A percentile compares a stretch with the other conserved stretches of the same genome.
phyloP scores from a whole-genome alignment of 1,140 invertebrate species.

The Coptotermes formosanus region DNA sequence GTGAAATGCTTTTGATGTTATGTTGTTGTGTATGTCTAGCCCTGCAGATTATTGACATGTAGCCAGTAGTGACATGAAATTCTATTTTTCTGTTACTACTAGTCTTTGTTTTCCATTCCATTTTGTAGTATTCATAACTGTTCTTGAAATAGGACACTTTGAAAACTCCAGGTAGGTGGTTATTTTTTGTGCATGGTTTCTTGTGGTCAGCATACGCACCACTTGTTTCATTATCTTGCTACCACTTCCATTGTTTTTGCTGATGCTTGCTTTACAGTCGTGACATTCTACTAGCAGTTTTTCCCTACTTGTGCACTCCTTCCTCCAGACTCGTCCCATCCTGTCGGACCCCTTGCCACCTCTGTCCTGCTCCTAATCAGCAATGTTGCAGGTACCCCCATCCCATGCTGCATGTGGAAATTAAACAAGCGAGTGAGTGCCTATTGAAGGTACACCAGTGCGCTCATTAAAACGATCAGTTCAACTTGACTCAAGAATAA shows the following conservation, averaged over 20 bases:
- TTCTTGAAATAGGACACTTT: not conserved
- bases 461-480: slow-evolving; percentile 21
- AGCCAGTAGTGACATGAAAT: slow-evolving; percentile 16
- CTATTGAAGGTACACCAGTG: slow-evolving; percentile 16
- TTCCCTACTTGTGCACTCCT: not conserved
- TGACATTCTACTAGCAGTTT: slow-evolving; percentile 2
- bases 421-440: slow-evolving; percentile 24
- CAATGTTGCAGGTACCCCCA: slow-evolving; percentile 33
- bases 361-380: slow-evolving; percentile 22
- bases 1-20: slow-evolving; percentile 35
- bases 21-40: slow-evolving; percentile 21
- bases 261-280: slow-evolving; percentile 25
- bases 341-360: not conserved
- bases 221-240: slow-evolving; percentile 20
- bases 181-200: slow-evolving; percentile 7
- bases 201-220: slow-evolving; percentile 16
- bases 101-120: slow-evolving; percentile 17
- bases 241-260: slow-evolving; percentile 6
- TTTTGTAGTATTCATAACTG: slow-evolving; percentile 21
- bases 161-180: slow-evolving; percentile 26
- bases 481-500: slow-evolving; percentile 23
- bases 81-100: not conserved
- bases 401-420: slow-evolving; percentile 33
- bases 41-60: slow-evolving; percentile 11
- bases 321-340: not conserved